These are phyloP conservation scores for Campopleginae sp. DNA, from an alignment of 2,888 invertebrate species.

Conservation along the genomic window DNA sequence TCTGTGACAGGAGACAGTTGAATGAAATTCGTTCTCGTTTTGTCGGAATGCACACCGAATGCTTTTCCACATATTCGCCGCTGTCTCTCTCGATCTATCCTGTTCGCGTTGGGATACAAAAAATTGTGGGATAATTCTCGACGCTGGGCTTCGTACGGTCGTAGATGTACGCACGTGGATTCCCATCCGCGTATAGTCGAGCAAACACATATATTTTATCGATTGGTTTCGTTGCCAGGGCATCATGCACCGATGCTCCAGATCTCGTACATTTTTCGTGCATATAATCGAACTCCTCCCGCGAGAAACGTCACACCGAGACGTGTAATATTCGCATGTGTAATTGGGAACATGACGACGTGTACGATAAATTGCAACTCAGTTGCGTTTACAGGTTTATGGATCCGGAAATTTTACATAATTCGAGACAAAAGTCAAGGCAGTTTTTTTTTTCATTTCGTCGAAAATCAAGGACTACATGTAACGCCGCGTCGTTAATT, in stretches of 20 bases:
- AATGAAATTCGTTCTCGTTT: conserved; percentile 58
- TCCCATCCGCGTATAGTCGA: not conserved
- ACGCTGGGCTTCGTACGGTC: conserved; percentile 26
- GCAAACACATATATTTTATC: conserved; percentile 28
- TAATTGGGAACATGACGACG: conserved; percentile 12
- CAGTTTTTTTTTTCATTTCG: too few relatives aligned
- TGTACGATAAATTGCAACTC: conserved; percentile 18
- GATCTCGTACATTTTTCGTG: conserved; percentile 27
- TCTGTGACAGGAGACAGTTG: conserved; percentile 40
- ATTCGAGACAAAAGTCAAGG: not conserved
- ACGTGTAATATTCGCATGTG: conserved; percentile 27
- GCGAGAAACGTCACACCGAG: conserved; percentile 25
- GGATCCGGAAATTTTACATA: not conserved
- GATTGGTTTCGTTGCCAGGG: conserved; percentile 46
- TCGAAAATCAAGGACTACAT: too few relatives aligned
- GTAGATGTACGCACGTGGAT: not conserved
- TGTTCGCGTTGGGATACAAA: conserved; percentile 19
- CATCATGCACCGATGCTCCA: conserved; percentile 48
- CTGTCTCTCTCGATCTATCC: conserved; percentile 12
- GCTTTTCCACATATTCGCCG: conserved; percentile 33
- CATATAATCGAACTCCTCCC: conserved; percentile 11
- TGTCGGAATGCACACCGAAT: conserved; percentile 7
- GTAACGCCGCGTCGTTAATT: too few relatives aligned
- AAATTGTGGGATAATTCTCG: conserved; percentile 54
- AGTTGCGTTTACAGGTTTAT: not conserved